A percentile compares a stretch with the other conserved stretches of the same genome.
Evolutionary conservation across 2,113 vertebrate genomes (phyloP).

Genomic region (Melospiza georgiana): DNA sequence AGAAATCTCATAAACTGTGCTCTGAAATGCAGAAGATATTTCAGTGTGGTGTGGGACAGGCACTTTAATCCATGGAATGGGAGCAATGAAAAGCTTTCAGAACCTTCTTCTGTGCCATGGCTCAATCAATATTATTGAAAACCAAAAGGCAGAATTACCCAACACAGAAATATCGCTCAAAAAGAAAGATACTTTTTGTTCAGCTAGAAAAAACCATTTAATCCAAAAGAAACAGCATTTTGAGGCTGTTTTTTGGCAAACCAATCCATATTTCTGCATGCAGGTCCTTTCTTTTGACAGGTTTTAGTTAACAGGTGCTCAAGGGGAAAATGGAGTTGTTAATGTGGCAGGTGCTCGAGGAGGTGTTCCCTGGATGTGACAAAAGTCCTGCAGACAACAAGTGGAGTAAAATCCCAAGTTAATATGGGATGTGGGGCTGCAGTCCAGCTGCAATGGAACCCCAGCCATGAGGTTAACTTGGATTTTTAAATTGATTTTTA

Average conservation of each 20-base stretch:
- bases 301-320: neutral
- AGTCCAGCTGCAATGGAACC: neutral
- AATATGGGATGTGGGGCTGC: neutral
- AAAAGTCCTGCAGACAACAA: neutral
- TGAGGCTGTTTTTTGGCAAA: neutral
- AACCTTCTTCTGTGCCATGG: neutral
- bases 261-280: neutral
- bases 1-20: neutral
- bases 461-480: fast-evolving
- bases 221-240: neutral
- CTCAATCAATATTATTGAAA: neutral
- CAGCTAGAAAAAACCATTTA: neutral
- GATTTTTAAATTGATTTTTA: neutral
- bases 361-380: neutral
- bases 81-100: neutral
- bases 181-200: neutral
- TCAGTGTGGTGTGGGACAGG: neutral
- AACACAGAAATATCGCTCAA: neutral
- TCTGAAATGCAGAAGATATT: neutral
- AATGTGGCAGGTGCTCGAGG: neutral
- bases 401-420: neutral
- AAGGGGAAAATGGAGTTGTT: neutral
- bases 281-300: neutral
- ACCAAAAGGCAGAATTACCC: neutral
- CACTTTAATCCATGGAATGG: neutral